Evolutionary conservation across 2,113 vertebrate genomes (phyloP).

Genomic region (Baryphthengus martii): DNA sequence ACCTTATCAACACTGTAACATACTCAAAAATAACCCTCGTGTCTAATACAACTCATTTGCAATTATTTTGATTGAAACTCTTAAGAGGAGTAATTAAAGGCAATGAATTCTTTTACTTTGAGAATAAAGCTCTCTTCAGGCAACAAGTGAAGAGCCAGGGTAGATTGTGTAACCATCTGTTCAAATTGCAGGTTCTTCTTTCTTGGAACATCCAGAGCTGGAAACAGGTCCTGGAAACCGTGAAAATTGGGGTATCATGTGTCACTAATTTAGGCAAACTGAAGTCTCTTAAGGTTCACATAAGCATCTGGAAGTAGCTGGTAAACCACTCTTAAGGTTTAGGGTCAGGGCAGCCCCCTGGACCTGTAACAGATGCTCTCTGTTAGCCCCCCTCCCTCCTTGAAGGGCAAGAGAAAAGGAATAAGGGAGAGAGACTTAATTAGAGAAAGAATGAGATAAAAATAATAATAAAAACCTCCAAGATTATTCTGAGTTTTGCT

Average conservation of each 20-base stretch:
- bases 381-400: too few species aligned
- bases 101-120: slow-evolving; percentile 72
- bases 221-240: slow-evolving; percentile 90
- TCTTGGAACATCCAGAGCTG: slow-evolving; percentile 78
- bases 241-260: slow-evolving; percentile 82
- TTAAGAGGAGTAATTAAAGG: not conserved
- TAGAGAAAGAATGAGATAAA: too few species aligned
- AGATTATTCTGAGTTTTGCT: not conserved
- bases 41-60: not conserved
- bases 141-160: slow-evolving; percentile 81
- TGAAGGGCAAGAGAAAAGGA: too few species aligned
- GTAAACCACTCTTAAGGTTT: too few species aligned
- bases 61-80: slow-evolving; percentile 19
- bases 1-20: not conserved
- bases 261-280: slow-evolving; percentile 85
- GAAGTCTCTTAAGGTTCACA: slow-evolving; percentile 84
- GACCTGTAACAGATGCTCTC: too few species aligned
- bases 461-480: not conserved
- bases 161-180: slow-evolving; percentile 77
- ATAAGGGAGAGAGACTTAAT: too few species aligned
- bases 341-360: too few species aligned
- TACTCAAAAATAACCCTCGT: slow-evolving; percentile 6
- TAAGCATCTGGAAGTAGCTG: slow-evolving; percentile 73
- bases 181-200: slow-evolving; percentile 78
- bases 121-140: slow-evolving; percentile 87